These are phyloP conservation scores for Calcarius lapponicus DNA, from an alignment of 2,797 vertebrate genomes.

Conservation along the genomic window DNA sequence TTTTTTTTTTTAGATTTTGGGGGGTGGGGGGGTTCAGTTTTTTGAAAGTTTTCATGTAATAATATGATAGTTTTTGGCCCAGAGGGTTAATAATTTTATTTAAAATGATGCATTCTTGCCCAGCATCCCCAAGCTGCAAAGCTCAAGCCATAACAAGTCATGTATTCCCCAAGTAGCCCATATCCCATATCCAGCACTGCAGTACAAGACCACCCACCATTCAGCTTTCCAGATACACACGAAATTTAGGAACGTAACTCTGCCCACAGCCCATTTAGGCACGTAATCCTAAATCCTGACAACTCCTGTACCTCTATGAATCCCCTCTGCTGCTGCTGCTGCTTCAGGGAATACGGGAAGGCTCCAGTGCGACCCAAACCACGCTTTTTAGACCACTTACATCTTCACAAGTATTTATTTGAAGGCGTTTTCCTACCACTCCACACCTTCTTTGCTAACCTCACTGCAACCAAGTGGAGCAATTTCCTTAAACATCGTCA, in stretches of 20 bases:
- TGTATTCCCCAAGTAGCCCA: not conserved
- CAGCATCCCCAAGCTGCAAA: not conserved
- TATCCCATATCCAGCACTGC: not conserved
- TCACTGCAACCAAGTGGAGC: not conserved
- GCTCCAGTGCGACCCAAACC: accelerated
- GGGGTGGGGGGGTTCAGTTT: not conserved
- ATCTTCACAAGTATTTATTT: not conserved
- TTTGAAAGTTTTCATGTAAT: not conserved
- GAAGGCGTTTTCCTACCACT: accelerated
- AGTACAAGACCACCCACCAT: not conserved
- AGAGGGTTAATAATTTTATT: not conserved
- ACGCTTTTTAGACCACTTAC: accelerated
- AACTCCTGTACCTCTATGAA: accelerated
- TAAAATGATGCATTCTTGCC: not conserved
- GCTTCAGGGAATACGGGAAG: not conserved
- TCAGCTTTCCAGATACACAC: not conserved
- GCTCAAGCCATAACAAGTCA: not conserved
- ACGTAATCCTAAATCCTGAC: not conserved
- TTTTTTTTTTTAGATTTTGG: not conserved
- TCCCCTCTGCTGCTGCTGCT: not conserved
- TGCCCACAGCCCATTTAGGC: not conserved
- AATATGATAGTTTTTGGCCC: not conserved
- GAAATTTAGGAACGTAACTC: not conserved
- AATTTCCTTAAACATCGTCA: not conserved
- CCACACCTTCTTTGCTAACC: not conserved